Percentiles rank a stretch among this genome's conserved stretches.
These are phyloP conservation scores for Oostethus manadensis DNA, from an alignment of 2,113 vertebrate species.

Conservation along the genomic window DNA sequence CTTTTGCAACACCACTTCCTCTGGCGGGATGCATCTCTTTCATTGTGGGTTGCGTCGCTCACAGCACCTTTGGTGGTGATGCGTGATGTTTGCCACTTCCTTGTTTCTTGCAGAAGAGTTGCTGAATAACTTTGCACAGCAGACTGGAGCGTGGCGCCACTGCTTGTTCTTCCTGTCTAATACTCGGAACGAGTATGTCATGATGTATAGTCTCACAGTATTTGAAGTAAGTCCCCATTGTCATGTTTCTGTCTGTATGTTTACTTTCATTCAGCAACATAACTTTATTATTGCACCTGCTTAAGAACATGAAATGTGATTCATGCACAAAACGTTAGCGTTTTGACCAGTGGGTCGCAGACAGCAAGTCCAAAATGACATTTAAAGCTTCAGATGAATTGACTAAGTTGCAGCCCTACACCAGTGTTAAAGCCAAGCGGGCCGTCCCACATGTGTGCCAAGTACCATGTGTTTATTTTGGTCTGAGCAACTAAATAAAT, in stretches of 20 bases:
- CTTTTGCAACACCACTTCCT: conserved; percentile 35
- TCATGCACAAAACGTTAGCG: too few species aligned
- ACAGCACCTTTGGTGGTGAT: conserved; percentile 1
- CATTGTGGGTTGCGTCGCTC: conserved; percentile 7
- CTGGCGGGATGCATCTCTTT: conserved; percentile 30
- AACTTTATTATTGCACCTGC: too few species aligned
- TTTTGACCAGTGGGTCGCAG: too few species aligned
- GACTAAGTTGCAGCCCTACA: too few species aligned
- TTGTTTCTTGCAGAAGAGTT: conserved; percentile 85
- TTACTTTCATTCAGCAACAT: background rate
- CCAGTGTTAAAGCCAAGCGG: too few species aligned
- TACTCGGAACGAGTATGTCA: conserved; percentile 95
- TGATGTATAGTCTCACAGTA: conserved; percentile 99
- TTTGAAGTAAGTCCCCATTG: conserved; percentile 85
- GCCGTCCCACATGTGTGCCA: too few species aligned
- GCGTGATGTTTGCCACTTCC: conserved; percentile 37
- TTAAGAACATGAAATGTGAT: too few species aligned
- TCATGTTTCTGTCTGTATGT: background rate
- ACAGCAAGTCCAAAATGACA: too few species aligned
- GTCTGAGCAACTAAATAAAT: background rate
- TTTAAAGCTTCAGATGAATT: too few species aligned
- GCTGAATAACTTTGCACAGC: conserved; percentile 97
- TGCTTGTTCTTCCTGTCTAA: conserved; percentile 97
- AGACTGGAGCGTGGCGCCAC: conserved; percentile 95
- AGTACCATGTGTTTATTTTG: too few species aligned